These are phyloP conservation scores for Hirudo medicinalis DNA, from an alignment of 1,140 invertebrate genomes.

Conservation along the genomic window DNA sequence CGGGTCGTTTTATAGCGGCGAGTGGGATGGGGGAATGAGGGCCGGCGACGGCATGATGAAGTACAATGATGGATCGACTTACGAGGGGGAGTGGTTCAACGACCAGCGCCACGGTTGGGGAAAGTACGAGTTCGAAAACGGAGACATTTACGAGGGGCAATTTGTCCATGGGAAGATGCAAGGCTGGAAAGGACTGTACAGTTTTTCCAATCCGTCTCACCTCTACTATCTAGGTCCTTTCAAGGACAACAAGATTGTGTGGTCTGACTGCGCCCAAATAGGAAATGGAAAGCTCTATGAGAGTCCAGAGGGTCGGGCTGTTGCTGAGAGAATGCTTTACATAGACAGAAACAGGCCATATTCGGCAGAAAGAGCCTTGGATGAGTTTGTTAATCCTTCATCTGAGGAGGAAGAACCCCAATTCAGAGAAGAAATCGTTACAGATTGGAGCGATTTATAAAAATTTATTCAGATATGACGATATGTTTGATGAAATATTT, in stretches of 20 bases:
- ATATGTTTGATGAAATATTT: too few relatives aligned
- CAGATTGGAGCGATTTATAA: too few relatives aligned
- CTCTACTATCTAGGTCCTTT: conserved; percentile 3
- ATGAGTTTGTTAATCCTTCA: not conserved
- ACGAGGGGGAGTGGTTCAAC: not conserved
- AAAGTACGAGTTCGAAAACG: conserved; percentile 8
- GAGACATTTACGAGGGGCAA: conserved; percentile 2
- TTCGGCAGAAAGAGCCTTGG: not conserved
- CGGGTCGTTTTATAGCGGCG: not conserved
- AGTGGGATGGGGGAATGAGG: not conserved
- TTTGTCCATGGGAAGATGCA: not conserved
- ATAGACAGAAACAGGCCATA: not conserved
- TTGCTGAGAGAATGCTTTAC: not conserved
- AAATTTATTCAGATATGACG: too few relatives aligned
- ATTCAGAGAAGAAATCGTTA: too few relatives aligned
- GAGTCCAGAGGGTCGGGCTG: not conserved
- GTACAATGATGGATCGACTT: not conserved
- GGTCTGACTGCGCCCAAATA: not conserved
- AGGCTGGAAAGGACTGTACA: not conserved
- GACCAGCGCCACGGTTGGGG: conserved; percentile 1
- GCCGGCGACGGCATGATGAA: not conserved
- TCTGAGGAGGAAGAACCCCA: not conserved
- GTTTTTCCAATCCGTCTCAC: not conserved
- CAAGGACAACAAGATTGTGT: not conserved
- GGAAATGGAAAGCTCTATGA: not conserved